A percentile compares a stretch with the other conserved stretches of the same genome.
Evolutionary conservation across 2,113 vertebrate species (phyloP).

Genomic region (Gulo gulo): DNA sequence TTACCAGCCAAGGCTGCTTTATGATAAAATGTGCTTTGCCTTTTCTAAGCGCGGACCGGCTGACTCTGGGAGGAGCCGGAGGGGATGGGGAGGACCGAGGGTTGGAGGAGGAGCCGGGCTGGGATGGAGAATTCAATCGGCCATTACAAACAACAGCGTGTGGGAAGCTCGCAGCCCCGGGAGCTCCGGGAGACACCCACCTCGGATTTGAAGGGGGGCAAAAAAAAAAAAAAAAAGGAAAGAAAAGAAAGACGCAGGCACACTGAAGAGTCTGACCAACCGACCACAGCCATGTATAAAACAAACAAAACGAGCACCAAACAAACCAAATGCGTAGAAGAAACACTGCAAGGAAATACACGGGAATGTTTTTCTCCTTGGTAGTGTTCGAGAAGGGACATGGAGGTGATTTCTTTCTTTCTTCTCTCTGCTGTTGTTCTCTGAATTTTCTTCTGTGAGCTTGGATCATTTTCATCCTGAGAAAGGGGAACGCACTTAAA

Average conservation of each 20-base stretch:
- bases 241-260: background rate
- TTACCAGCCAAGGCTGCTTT: background rate
- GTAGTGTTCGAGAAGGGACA: background rate
- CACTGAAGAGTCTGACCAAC: background rate
- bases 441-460: background rate
- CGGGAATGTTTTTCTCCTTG: background rate
- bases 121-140: background rate
- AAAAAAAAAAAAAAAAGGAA: too few species aligned
- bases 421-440: background rate
- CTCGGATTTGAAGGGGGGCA: background rate
- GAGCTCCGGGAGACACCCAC: background rate
- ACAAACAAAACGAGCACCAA: background rate
- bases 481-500: background rate
- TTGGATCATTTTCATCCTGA: background rate
- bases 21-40: conserved; percentile 35
- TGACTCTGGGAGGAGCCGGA: background rate
- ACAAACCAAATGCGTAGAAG: background rate
- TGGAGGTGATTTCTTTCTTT: background rate
- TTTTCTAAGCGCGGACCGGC: conserved; percentile 2
- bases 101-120: background rate
- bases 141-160: background rate
- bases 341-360: background rate
- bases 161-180: background rate
- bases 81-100: background rate
- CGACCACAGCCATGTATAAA: background rate